Evolutionary conservation across 2,888 invertebrate species (phyloP).

Genomic region (Eupithecia tripunctaria): DNA sequence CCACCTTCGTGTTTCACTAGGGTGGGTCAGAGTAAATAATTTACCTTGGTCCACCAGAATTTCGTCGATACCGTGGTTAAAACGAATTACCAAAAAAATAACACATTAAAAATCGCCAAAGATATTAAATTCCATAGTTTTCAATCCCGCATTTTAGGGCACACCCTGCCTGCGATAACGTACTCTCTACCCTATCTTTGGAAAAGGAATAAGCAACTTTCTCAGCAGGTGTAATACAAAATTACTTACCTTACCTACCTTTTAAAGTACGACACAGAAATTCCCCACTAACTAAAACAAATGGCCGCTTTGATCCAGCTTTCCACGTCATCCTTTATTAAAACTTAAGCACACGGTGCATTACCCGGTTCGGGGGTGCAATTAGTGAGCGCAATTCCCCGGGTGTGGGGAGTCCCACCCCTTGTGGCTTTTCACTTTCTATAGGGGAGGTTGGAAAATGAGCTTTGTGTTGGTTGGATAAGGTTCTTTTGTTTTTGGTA

Average conservation of each 20-base stretch:
- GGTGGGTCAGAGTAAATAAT: neutral
- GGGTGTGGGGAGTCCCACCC: constrained; percentile 54
- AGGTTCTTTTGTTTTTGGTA: constrained; percentile 1
- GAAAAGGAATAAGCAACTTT: too few species aligned
- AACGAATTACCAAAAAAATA: neutral
- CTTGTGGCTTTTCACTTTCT: neutral
- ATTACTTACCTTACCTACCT: neutral
- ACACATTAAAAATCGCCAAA: too few species aligned
- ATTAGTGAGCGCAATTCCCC: constrained; percentile 71
- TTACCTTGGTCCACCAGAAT: neutral
- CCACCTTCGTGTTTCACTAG: neutral
- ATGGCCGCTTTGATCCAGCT: constrained; percentile 72
- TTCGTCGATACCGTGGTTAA: neutral
- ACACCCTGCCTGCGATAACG: too few species aligned
- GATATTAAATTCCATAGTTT: too few species aligned
- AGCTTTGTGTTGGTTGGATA: constrained; percentile 18
- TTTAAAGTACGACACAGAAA: constrained; percentile 56
- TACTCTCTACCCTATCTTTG: too few species aligned
- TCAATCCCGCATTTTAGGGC: too few species aligned
- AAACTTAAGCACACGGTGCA: constrained; percentile 75
- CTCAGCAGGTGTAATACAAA: too few species aligned
- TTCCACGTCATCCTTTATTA: constrained; percentile 74
- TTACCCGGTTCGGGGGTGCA: constrained; percentile 81
- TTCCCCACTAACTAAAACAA: constrained; percentile 74
- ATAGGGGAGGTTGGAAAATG: constrained; percentile 14